Evolutionary conservation across 2,888 invertebrate genomes (phyloP).

Genomic region (Drosophila gaucha): DNA sequence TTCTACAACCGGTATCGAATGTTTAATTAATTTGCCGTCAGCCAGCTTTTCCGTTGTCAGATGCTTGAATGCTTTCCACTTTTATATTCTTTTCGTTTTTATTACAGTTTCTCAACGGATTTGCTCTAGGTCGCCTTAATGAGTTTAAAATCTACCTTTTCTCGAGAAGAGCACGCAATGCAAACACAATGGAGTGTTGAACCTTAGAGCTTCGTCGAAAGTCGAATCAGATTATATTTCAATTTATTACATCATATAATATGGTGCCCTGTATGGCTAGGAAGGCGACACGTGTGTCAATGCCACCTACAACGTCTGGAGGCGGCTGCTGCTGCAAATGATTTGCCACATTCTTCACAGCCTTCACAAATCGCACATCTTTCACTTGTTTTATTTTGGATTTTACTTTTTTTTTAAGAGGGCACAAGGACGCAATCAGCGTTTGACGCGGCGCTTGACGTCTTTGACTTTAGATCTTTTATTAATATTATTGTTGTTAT

Average conservation of each 20-base stretch:
- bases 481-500: constrained; percentile 14
- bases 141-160: constrained; percentile 55
- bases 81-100: not conserved
- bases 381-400: constrained; percentile 23
- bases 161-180: constrained; percentile 1
- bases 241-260: constrained; percentile 49
- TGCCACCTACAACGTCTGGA: constrained; percentile 1
- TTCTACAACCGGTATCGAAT: constrained; percentile 5
- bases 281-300: constrained; percentile 22
- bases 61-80: not conserved
- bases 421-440: constrained; percentile 63
- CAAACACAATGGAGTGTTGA: constrained; percentile 12
- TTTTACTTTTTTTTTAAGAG: not conserved
- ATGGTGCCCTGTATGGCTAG: not conserved
- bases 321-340: constrained; percentile 26
- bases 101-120: constrained; percentile 1
- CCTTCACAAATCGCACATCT: constrained; percentile 45
- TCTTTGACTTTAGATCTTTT: constrained; percentile 66
- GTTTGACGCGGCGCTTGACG: constrained; percentile 61
- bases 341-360: constrained; percentile 40
- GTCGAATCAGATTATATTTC: constrained; percentile 58
- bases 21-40: constrained; percentile 35
- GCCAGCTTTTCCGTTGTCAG: not conserved
- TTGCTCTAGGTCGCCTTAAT: constrained; percentile 49
- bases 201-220: constrained; percentile 4